These are phyloP conservation scores for Latheticus oryzae DNA, from an alignment of 2,888 invertebrate species.

Conservation along the genomic window DNA sequence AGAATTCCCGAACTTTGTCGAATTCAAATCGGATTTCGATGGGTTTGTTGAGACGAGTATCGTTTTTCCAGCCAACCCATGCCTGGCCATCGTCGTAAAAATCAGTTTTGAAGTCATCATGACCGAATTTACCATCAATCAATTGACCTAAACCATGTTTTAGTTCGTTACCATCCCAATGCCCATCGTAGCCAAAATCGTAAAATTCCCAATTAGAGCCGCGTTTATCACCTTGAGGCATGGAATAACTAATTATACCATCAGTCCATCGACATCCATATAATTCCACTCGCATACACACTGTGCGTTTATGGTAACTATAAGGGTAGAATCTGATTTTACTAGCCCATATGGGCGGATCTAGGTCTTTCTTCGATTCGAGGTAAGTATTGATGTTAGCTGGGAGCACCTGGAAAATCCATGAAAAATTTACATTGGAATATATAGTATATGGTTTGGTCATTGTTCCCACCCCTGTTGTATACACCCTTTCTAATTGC, in stretches of 20 bases:
- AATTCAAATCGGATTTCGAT: slow-evolving; percentile 84
- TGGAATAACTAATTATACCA: slow-evolving; percentile 85
- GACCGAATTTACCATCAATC: slow-evolving; percentile 84
- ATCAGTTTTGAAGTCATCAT: slow-evolving; percentile 77
- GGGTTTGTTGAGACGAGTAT: slow-evolving; percentile 73
- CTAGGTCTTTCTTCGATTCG: slow-evolving; percentile 80
- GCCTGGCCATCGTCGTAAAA: slow-evolving; percentile 74
- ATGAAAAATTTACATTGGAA: slow-evolving; percentile 1
- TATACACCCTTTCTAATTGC: slow-evolving; percentile 50
- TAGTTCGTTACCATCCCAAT: slow-evolving; percentile 77
- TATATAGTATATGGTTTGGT: slow-evolving; percentile 20
- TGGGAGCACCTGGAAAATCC: slow-evolving; percentile 76
- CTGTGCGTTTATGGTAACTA: slow-evolving; percentile 85
- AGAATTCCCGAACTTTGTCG: slow-evolving; percentile 88
- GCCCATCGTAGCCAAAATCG: slow-evolving; percentile 88
- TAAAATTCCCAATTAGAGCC: slow-evolving; percentile 84
- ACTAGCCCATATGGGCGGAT: slow-evolving; percentile 87
- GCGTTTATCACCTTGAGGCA: slow-evolving; percentile 88
- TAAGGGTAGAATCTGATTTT: slow-evolving; percentile 88
- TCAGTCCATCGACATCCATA: slow-evolving; percentile 91
- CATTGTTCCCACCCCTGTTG: slow-evolving; percentile 46
- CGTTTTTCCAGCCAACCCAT: slow-evolving; percentile 94
- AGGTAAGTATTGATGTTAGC: slow-evolving; percentile 90
- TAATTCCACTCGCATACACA: slow-evolving; percentile 91
- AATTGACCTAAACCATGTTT: slow-evolving; percentile 87